Evolutionary conservation across 2,113 vertebrate genomes (phyloP), one percentile per base, ranked within the genome.

Genomic region (Propithecus coquereli): DNA sequence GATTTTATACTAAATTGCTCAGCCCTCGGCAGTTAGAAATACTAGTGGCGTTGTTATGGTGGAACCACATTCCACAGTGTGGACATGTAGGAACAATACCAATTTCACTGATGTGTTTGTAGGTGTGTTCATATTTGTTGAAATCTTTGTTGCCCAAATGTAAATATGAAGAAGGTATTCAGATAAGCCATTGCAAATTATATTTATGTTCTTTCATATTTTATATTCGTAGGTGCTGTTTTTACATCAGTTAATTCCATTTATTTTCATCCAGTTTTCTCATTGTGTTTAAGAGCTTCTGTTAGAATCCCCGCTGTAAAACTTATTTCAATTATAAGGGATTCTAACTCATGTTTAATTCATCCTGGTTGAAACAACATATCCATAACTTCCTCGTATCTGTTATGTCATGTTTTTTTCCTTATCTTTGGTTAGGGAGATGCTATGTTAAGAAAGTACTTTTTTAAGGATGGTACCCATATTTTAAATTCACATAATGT

Each of bases 301-400:
- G 5, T 66, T 93, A 84, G n/a, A 13, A 45, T 97, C 50, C 92
- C 52, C 16, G 43, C 52, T 95, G 14, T 90, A 92, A 97, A 68
- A 57, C 22, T 16, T 45, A 30, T 79, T 94, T 97, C 54, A 91
- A 23, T 92, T 83, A 59, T 57, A 80, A 86, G 68, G 59, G 7
- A 91, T 68, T 91, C 52, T 63, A 40, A 83, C 50, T 92, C 73
- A 88, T 86, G 73, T 82, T 93, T 87, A 95, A 89, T 95, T 92
- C 54, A 89, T 90, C 63, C 30, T 83, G 9, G n/a, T 63, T 88
- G 82, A 89, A 93, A 83, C 10, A 94, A 80, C 90, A 90, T 71
- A 76, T 12, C 11, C n/a, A 74, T 61, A 81, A 59, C 14, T 90
- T 85, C 43, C 83, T 61, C 37, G 13, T 88, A 59, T n/a, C 30